Conservation (phyloP, 2,888 invertebrate species). For the Hetaerina titia region DNA sequence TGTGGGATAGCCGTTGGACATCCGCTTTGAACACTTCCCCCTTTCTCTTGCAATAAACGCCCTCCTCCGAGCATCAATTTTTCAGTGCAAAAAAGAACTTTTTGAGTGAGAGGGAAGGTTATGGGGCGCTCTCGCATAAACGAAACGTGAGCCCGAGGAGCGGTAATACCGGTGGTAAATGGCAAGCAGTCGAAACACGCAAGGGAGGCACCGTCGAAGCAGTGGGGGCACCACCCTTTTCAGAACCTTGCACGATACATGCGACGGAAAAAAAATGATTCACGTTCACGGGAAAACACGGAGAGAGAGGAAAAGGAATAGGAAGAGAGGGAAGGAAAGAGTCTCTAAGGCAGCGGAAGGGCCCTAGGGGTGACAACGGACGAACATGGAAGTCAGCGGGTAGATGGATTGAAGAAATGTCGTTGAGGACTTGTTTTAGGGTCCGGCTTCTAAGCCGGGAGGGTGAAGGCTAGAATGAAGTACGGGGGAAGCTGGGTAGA, state of each 20-base stretch:
- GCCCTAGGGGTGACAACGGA: background rate
- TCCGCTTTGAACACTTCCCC: background rate
- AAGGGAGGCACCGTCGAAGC: background rate
- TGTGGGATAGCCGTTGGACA: no score
- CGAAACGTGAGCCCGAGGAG: conserved; percentile 23
- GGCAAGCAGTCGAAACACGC: background rate
- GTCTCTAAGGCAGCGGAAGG: background rate
- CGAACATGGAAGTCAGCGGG: background rate
- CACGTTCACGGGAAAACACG: conserved; percentile 6
- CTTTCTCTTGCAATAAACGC: background rate
- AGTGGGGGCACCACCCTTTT: background rate
- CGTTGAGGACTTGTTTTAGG: background rate
- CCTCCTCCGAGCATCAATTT: background rate
- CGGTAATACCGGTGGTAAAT: conserved; percentile 10
- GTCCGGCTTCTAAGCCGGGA: background rate
- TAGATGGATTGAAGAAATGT: background rate
- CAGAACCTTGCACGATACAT: background rate
- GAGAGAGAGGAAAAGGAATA: no score
- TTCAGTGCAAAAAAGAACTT: background rate
- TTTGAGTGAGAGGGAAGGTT: background rate
- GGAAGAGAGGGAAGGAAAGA: background rate
- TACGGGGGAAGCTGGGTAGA: background rate
- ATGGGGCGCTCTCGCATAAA: background rate
- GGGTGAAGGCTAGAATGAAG: background rate
- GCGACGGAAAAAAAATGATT: background rate